These are phyloP conservation scores for Apodemia zela DNA, from an alignment of 2,888 invertebrate genomes.

Conservation along the genomic window DNA sequence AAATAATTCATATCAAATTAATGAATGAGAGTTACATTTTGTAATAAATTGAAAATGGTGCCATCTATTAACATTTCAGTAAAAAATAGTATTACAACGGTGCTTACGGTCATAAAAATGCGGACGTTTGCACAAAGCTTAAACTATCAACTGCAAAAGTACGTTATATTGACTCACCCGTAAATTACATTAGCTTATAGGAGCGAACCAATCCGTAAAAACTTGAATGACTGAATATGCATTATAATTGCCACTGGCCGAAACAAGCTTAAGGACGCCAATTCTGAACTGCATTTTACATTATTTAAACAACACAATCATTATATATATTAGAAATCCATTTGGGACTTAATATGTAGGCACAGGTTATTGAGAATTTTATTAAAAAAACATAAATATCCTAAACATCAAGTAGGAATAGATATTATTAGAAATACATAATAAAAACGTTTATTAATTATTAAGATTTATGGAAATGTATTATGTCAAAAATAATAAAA, in stretches of 20 bases:
- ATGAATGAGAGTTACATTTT: not conserved
- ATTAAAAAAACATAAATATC: no score
- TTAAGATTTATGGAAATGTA: no score
- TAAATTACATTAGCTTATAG: not conserved
- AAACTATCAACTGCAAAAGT: conserved; percentile 12
- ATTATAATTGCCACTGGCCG: not conserved
- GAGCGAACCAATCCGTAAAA: not conserved
- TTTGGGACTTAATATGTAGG: not conserved
- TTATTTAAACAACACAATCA: not conserved
- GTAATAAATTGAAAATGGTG: conserved; percentile 3
- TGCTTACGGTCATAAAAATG: conserved; percentile 15
- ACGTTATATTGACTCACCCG: not conserved
- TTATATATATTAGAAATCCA: not conserved
- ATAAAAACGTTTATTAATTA: no score
- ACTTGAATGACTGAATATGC: not conserved
- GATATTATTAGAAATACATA: no score
- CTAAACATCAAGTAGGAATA: no score
- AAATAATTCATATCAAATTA: not conserved
- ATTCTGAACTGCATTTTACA: conserved; percentile 11
- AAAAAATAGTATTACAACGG: not conserved
- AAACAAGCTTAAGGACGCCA: not conserved
- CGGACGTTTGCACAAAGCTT: conserved; percentile 13
- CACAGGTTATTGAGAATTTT: no score
- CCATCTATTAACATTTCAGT: conserved; percentile 9
- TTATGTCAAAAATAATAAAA: no score